These are phyloP conservation scores for Formica aserva DNA, from an alignment of 2,888 invertebrate species.

Conservation along the genomic window DNA sequence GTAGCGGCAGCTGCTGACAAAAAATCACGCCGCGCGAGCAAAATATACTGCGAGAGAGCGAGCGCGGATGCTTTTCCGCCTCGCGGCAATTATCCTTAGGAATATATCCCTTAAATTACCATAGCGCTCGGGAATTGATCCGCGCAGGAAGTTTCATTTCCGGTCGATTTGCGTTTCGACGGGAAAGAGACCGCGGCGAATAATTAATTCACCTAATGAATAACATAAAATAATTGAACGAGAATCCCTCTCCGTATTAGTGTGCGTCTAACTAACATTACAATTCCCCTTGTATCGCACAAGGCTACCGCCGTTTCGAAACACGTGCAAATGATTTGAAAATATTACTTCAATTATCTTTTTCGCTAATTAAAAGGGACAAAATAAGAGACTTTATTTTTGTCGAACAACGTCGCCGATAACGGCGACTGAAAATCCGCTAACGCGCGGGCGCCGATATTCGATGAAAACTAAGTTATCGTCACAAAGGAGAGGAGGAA, in stretches of 20 bases:
- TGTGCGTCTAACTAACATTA: neutral
- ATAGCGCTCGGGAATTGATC: slow-evolving; percentile 23
- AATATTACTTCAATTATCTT: neutral
- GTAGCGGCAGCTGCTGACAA: slow-evolving; percentile 36
- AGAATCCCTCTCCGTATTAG: neutral
- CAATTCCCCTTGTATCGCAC: neutral
- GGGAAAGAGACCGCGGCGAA: neutral
- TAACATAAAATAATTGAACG: slow-evolving; percentile 14
- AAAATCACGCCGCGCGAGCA: slow-evolving; percentile 47
- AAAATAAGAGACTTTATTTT: neutral
- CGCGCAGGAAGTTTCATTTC: slow-evolving; percentile 48
- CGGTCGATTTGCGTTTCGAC: slow-evolving; percentile 32
- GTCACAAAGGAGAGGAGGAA: slow-evolving; percentile 49
- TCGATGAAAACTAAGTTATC: slow-evolving; percentile 49
- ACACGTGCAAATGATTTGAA: neutral
- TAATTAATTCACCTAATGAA: slow-evolving; percentile 39
- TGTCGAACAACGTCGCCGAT: neutral
- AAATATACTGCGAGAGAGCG: slow-evolving; percentile 4
- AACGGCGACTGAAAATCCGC: slow-evolving; percentile 39
- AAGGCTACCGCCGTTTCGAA: neutral
- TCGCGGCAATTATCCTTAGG: slow-evolving; percentile 30
- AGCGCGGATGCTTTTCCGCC: slow-evolving; percentile 33
- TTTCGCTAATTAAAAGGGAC: neutral
- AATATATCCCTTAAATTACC: slow-evolving; percentile 33
- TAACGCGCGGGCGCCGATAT: slow-evolving; percentile 36